A percentile compares a stretch with the other conserved stretches of the same genome.
Conservation (phyloP, 2,113 vertebrate genomes). For the Asarcornis scutulata region DNA sequence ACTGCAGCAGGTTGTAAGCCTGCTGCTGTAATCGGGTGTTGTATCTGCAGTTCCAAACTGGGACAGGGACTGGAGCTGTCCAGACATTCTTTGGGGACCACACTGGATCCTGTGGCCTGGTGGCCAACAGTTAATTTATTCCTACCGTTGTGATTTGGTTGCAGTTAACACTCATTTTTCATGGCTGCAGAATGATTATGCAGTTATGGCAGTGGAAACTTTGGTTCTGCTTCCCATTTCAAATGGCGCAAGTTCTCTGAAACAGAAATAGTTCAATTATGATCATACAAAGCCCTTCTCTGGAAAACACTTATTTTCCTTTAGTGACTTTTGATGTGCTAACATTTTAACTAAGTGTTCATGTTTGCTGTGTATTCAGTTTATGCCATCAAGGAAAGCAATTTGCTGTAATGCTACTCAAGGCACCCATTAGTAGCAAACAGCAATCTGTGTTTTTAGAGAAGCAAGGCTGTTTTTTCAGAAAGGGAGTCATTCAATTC, state of each 20-base stretch:
- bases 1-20: not conserved
- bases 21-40: not conserved
- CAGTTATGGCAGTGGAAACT: not conserved
- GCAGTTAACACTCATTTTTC: not conserved
- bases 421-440: conserved; percentile 58
- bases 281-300: not conserved
- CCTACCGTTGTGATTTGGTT: not conserved
- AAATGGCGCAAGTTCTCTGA: not conserved
- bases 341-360: conserved; percentile 60
- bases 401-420: conserved; percentile 65
- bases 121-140: not conserved
- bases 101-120: not conserved
- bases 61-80: not conserved
- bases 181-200: not conserved
- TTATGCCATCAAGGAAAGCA: conserved; percentile 59
- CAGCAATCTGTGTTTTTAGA: conserved; percentile 69
- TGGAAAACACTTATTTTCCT: conserved; percentile 36
- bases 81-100: not conserved
- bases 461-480: conserved; percentile 52
- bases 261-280: not conserved
- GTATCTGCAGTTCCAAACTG: not conserved
- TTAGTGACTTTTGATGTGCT: conserved; percentile 34
- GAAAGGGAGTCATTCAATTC: conserved; percentile 20
- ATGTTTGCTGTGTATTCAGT: conserved; percentile 13
- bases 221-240: not conserved